phyloP scores from a whole-genome alignment of 2,113 vertebrate genomes.

The Herpetotheres cachinnans region DNA sequence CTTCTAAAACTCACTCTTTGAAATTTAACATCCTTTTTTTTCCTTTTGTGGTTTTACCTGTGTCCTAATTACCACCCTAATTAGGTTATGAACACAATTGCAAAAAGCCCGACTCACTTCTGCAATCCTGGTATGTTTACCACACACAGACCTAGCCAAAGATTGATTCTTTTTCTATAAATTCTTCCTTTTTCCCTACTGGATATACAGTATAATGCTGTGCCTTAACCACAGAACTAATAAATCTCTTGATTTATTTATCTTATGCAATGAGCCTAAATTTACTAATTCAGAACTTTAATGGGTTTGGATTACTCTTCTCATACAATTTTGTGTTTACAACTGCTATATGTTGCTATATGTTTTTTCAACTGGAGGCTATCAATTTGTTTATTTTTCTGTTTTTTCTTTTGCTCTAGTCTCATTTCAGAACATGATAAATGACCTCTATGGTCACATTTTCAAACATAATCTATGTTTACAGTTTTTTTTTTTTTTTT shows the following conservation, averaged over 20 bases:
- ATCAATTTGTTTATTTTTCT: neutral
- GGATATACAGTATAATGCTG: constrained; percentile 16
- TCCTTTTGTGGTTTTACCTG: constrained; percentile 68
- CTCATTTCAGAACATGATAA: neutral
- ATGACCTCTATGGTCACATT: neutral
- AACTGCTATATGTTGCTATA: neutral
- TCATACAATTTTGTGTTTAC: neutral
- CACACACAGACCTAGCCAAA: constrained; percentile 15
- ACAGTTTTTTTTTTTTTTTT: neutral
- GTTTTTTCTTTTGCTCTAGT: neutral
- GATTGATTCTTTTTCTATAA: constrained; percentile 46
- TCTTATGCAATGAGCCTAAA: constrained; percentile 28
- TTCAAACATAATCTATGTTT: neutral
- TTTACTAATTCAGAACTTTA: constrained; percentile 13
- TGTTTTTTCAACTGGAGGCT: neutral
- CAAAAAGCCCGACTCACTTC: constrained; percentile 47
- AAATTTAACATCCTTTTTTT: constrained; percentile 55
- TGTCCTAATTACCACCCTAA: constrained; percentile 76
- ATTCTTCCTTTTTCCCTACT: constrained; percentile 43
- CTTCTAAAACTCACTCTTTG: constrained; percentile 68
- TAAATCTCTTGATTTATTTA: constrained; percentile 51
- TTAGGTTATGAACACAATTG: constrained; percentile 75
- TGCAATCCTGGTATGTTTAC: constrained; percentile 46
- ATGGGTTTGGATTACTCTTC: neutral
- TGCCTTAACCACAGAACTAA: constrained; percentile 35